Percentiles rank a stretch among this genome's conserved stretches.
phyloP scores from a whole-genome alignment of 2,113 vertebrate species.

The Siniperca chuatsi region DNA sequence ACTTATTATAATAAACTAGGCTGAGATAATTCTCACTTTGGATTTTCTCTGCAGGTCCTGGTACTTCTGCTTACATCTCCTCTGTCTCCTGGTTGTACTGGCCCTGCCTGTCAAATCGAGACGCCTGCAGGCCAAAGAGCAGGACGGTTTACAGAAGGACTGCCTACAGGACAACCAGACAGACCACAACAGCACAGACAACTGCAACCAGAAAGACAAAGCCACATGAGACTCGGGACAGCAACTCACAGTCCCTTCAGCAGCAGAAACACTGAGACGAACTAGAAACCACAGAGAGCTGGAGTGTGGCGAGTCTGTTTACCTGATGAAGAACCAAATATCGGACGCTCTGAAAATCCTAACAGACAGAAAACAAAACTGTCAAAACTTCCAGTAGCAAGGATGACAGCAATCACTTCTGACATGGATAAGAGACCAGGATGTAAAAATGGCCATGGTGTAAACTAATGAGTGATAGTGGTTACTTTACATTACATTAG shows the following conservation, averaged over 20 bases:
- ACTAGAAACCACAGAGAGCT: constrained; percentile 62
- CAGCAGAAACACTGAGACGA: constrained; percentile 54
- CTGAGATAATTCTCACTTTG: neutral
- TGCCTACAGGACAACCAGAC: constrained; percentile 63
- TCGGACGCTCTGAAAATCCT: constrained; percentile 62
- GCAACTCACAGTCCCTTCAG: constrained; percentile 27
- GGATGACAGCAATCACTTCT: constrained; percentile 64
- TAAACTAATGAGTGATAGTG: constrained; percentile 62
- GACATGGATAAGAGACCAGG: constrained; percentile 59
- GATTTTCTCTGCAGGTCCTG: constrained; percentile 87
- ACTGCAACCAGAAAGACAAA: constrained; percentile 90
- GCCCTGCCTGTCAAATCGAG: constrained; percentile 88
- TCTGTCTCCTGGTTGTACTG: constrained; percentile 88
- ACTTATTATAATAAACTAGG: neutral
- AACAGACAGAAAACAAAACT: constrained; percentile 66
- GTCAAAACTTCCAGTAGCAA: constrained; percentile 74
- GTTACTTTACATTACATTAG: constrained; percentile 61
- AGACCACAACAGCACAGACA: constrained; percentile 88
- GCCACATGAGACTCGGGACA: constrained; percentile 80
- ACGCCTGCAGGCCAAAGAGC: constrained; percentile 83
- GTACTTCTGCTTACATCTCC: constrained; percentile 92
- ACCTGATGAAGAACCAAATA: constrained; percentile 76
- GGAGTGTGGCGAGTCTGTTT: constrained; percentile 63
- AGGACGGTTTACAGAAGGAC: constrained; percentile 68
- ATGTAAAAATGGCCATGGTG: constrained; percentile 57